Conservation (phyloP, 1,140 invertebrate species). For the Prorops nasuta region DNA sequence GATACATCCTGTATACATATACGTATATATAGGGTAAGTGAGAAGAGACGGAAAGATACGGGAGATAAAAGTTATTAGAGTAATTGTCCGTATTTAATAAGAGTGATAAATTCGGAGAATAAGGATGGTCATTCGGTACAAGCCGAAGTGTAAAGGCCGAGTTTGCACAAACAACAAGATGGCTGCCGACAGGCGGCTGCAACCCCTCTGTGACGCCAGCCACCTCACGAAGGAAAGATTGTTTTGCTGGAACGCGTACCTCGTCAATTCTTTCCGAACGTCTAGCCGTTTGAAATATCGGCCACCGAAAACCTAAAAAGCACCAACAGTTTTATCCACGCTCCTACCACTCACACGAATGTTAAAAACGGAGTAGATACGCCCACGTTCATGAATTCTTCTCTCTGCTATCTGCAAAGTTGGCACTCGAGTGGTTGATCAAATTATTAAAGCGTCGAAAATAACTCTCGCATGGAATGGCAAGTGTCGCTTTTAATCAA, state of each 20-base stretch:
- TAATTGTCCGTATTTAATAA: no score
- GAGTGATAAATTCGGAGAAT: neutral
- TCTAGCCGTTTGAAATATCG: constrained; percentile 40
- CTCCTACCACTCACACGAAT: constrained; percentile 10
- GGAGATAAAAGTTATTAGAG: no score
- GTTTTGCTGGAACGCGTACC: constrained; percentile 41
- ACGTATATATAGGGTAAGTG: no score
- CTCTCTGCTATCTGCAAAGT: no score
- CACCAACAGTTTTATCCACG: constrained; percentile 15
- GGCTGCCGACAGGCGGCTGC: constrained; percentile 32
- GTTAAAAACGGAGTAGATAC: constrained; percentile 31
- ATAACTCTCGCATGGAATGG: no score
- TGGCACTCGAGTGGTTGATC: no score
- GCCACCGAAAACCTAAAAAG: constrained; percentile 25
- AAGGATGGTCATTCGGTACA: constrained; percentile 6
- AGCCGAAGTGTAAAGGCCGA: constrained; percentile 39
- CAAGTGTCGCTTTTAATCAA: no score
- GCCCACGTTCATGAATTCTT: no score
- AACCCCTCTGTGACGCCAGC: constrained; percentile 22
- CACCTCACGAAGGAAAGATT: constrained; percentile 38
- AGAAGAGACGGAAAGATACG: no score
- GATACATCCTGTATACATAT: no score
- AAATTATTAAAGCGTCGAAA: no score
- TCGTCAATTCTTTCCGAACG: constrained; percentile 42
- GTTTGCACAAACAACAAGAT: constrained; percentile 56